Evolutionary conservation across 2,113 vertebrate species (phyloP), one percentile per base, ranked within the genome.

Genomic region (Mastomys natalensis): DNA sequence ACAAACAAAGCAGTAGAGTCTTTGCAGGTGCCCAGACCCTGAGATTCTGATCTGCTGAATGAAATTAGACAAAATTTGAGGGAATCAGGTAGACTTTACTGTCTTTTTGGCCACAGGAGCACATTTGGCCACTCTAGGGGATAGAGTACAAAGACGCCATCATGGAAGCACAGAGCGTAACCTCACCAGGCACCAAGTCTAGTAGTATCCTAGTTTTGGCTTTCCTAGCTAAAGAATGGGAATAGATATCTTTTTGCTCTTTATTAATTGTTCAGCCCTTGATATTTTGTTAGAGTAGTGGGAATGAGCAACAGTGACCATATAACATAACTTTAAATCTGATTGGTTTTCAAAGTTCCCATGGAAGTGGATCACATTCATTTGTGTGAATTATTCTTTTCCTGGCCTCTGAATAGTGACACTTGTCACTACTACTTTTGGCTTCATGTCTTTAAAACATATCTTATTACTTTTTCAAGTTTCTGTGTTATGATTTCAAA

Each of bases 401-500:
- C 64, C 94, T 34, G 89, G 60, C 45, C 34, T 55, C 72, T 68
- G 60, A 89, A 31, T 31, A 89, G 6, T 90, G 89, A 72, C 40
- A 48, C 31, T 40, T 73, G 15, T 60, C 34, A 34, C 72, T 80
- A 21, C 19, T 53, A 64, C 53, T 85, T 97, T 92, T 45, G 81
- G 5, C 60, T 97, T 76, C n/a, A 87, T 55, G 64, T 90, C 19
- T 7, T 80, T 64, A 51, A 45, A 43, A 45, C 29, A 6, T 62
- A 29, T 34, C 53, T 64, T 64, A 12, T 87, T 72, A 31, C 43
- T 31, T 45, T 53, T 77, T 82, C 34, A 87, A 21, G 31, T 90
- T 92, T 16, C 88, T 88, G 3, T 70, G 93, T 26, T 96, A 40
- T 95, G 92, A 87, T 93, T 96, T 93, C 11, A 66, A 17, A n/a